Evolutionary conservation across 1,140 invertebrate genomes (phyloP).

Genomic region (Drosophila pallidifrons): DNA sequence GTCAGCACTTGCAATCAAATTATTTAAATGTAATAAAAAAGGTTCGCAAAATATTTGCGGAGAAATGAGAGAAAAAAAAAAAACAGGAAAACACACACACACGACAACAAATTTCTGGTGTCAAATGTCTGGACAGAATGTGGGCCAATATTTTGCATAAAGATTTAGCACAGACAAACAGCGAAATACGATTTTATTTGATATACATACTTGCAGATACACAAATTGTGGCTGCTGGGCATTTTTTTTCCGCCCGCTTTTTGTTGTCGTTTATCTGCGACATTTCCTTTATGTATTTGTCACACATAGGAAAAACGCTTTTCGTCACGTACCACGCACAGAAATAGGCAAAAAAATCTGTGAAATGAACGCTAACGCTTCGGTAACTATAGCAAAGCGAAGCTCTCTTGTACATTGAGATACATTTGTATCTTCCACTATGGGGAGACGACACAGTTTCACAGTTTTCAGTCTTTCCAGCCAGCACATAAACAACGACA

Average conservation of each 20-base stretch:
- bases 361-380: slow-evolving; percentile 58
- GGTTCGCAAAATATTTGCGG: slow-evolving; percentile 71
- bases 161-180: slow-evolving; percentile 37
- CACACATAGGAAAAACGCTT: slow-evolving; percentile 64
- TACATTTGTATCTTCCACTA: slow-evolving; percentile 7
- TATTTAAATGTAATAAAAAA: slow-evolving; percentile 83
- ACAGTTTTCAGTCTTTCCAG: slow-evolving; percentile 59
- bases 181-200: slow-evolving; percentile 1
- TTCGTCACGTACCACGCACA: slow-evolving; percentile 79
- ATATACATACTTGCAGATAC: slow-evolving; percentile 19
- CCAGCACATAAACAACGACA: slow-evolving; percentile 44
- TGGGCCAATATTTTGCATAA: slow-evolving; percentile 65
- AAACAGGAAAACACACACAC: no score
- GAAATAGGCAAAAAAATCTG: slow-evolving; percentile 82
- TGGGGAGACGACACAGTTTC: slow-evolving; percentile 51
- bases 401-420: slow-evolving; percentile 28
- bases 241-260: slow-evolving; percentile 16
- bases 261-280: slow-evolving; percentile 8
- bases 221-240: slow-evolving; percentile 38
- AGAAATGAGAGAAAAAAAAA: neutral
- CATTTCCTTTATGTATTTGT: slow-evolving; percentile 33
- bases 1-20: slow-evolving; percentile 74
- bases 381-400: slow-evolving; percentile 57
- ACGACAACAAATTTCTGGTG: slow-evolving; percentile 35
- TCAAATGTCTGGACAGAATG: slow-evolving; percentile 61